Conservation (phyloP, 1,140 invertebrate genomes). For the Trichonephila clavipes region DNA sequence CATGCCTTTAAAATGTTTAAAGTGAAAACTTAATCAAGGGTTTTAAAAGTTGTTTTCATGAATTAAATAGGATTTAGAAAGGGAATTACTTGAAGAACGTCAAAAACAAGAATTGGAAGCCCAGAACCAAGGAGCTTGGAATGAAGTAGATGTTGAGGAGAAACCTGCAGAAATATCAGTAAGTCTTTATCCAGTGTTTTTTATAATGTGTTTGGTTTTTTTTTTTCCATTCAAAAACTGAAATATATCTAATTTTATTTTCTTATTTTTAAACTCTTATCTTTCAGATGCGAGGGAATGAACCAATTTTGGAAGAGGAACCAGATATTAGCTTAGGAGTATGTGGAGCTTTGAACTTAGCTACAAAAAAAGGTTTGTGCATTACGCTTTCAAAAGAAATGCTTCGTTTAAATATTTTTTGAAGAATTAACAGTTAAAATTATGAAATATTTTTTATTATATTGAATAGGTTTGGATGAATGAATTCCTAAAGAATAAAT, state of each 20-base stretch:
- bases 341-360: conserved; percentile 93
- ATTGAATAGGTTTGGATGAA: no score
- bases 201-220: background rate
- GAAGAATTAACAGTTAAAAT: no score
- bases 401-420: no score
- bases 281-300: conserved; percentile 75
- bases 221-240: no score
- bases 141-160: conserved; percentile 85
- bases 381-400: background rate
- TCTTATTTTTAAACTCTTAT: background rate
- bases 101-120: conserved; percentile 79
- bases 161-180: conserved; percentile 81
- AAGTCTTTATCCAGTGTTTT: conserved; percentile 24
- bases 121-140: conserved; percentile 85
- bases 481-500: no score
- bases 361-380: conserved; percentile 90
- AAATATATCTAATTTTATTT: no score
- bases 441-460: no score
- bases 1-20: no score
- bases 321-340: conserved; percentile 95
- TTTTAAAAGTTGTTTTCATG: no score
- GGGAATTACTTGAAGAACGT: conserved; percentile 83
- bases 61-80: conserved; percentile 84
- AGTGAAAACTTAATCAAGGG: no score
- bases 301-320: conserved; percentile 94